These are phyloP conservation scores for Helicolenus hilgendorfi DNA, from an alignment of 2,797 vertebrate genomes.

Conservation along the genomic window DNA sequence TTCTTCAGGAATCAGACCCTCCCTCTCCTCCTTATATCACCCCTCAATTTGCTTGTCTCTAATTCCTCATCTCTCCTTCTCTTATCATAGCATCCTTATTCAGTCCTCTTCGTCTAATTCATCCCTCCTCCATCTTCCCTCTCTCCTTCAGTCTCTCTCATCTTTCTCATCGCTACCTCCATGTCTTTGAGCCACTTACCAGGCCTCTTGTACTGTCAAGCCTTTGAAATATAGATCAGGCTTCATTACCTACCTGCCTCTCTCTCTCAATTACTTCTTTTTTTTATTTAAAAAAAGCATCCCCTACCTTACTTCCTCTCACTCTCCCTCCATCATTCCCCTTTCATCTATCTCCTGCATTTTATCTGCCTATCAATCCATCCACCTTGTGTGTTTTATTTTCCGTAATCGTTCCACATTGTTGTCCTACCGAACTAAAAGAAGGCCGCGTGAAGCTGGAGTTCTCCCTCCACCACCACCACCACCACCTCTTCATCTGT, in stretches of 20 bases:
- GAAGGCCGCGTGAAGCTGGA: conserved; percentile 15
- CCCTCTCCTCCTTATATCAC: not conserved
- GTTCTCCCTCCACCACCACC: not conserved
- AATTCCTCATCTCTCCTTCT: conserved; percentile 25
- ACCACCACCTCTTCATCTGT: conserved; percentile 18
- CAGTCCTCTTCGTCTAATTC: conserved; percentile 7
- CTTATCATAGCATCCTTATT: conserved; percentile 21
- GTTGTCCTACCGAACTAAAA: conserved; percentile 23
- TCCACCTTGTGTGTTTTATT: conserved; percentile 3
- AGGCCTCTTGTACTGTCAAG: conserved; percentile 59
- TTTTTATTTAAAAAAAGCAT: not conserved
- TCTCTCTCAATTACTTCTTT: conserved; percentile 29
- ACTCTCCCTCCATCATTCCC: not conserved
- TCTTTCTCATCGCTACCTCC: conserved; percentile 33
- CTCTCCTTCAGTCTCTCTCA: conserved; percentile 23
- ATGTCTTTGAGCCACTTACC: conserved; percentile 60
- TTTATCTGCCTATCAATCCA: conserved; percentile 8
- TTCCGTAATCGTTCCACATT: not conserved
- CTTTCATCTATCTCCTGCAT: conserved; percentile 11
- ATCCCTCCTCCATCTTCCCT: not conserved
- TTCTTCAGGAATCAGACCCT: not conserved
- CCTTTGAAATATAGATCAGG: conserved; percentile 86
- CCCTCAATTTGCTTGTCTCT: conserved; percentile 1
- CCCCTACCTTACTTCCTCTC: not conserved
- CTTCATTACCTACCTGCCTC: conserved; percentile 69